These are phyloP conservation scores for Tipula helvola DNA, from an alignment of 2,888 invertebrate genomes.

Conservation along the genomic window DNA sequence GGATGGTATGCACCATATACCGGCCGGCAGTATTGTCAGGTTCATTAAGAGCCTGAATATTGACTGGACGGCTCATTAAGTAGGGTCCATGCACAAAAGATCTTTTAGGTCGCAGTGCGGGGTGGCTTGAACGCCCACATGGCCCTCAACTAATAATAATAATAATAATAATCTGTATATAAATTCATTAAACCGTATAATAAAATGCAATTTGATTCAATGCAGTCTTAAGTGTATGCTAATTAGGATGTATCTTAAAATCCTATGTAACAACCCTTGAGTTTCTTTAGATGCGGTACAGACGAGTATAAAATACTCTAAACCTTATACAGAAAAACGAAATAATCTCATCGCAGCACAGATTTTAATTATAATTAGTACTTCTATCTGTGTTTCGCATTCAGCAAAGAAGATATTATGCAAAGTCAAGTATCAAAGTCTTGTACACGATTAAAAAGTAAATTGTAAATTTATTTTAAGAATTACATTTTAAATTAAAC, in stretches of 20 bases:
- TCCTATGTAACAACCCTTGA: not conserved
- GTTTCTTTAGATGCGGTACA: not conserved
- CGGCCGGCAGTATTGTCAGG: too few relatives aligned
- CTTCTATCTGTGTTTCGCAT: not conserved
- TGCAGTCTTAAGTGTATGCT: not conserved
- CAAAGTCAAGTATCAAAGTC: not conserved
- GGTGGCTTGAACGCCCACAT: too few relatives aligned
- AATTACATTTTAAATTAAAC: not conserved
- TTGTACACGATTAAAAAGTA: not conserved
- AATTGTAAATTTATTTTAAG: not conserved
- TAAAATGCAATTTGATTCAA: not conserved
- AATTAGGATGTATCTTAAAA: not conserved
- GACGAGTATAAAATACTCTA: not conserved
- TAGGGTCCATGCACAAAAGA: too few relatives aligned
- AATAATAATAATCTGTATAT: not conserved
- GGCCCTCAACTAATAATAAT: too few relatives aligned
- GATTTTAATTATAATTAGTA: not conserved
- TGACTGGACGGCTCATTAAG: too few relatives aligned
- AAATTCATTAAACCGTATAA: not conserved
- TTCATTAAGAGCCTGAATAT: too few relatives aligned
- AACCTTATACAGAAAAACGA: not conserved
- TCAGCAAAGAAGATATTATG: not conserved
- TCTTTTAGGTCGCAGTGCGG: too few relatives aligned
- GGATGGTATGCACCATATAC: too few relatives aligned
- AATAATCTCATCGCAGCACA: not conserved